Conservation (phyloP, 2,888 invertebrate species). For the Philopedon plagiatum region DNA sequence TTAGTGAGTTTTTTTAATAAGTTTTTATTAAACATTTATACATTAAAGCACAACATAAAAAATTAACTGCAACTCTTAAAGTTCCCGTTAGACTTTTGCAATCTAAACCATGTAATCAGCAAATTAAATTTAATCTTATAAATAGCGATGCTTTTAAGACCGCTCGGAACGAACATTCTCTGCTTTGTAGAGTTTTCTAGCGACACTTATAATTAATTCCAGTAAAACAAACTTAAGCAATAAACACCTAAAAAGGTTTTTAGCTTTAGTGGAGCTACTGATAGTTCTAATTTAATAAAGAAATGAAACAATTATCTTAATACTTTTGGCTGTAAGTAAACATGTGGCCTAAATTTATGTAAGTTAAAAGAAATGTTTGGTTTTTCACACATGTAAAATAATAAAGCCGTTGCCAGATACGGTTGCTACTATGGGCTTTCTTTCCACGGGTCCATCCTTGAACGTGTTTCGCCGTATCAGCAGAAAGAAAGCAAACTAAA, state of each 20-base stretch:
- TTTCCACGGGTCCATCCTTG: too few species aligned
- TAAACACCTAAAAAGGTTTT: slow-evolving; percentile 13
- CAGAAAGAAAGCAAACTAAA: too few species aligned
- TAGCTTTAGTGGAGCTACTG: not conserved
- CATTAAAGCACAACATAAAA: not conserved
- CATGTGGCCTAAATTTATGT: not conserved
- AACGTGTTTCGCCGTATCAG: too few species aligned
- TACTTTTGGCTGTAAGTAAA: not conserved
- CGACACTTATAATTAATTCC: slow-evolving; percentile 13
- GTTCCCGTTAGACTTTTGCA: not conserved
- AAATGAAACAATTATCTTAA: not conserved
- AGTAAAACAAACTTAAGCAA: slow-evolving; percentile 13
- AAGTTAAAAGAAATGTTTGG: too few species aligned
- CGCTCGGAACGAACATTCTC: slow-evolving; percentile 1
- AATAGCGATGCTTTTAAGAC: slow-evolving; percentile 9
- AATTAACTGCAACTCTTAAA: not conserved
- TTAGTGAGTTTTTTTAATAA: too few species aligned
- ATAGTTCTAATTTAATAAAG: slow-evolving; percentile 1
- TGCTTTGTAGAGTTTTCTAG: slow-evolving; percentile 6
- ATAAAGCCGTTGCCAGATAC: too few species aligned
- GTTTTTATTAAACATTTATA: too few species aligned
- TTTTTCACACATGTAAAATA: too few species aligned
- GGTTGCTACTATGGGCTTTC: too few species aligned
- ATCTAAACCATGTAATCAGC: slow-evolving; percentile 16
- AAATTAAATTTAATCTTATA: slow-evolving; percentile 16